Conservation (phyloP, 2,888 invertebrate genomes). For the Xestia sexstrigata region DNA sequence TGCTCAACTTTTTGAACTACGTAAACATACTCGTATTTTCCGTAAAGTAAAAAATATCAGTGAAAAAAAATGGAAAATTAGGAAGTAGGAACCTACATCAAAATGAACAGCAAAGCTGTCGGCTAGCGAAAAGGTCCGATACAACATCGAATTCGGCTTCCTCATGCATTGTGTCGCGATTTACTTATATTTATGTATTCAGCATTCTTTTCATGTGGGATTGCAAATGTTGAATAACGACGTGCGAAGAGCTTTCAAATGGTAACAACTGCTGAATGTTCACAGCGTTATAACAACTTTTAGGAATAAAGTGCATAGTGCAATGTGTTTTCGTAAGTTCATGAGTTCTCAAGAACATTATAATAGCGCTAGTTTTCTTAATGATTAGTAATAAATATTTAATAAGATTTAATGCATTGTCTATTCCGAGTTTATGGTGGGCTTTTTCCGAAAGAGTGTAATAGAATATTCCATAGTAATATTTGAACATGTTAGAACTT, state of each 20-base stretch:
- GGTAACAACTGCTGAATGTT: slow-evolving; percentile 20
- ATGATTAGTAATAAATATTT: not conserved
- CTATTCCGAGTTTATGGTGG: not conserved
- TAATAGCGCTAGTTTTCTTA: not conserved
- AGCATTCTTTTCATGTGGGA: slow-evolving; percentile 23
- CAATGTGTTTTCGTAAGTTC: slow-evolving; percentile 6
- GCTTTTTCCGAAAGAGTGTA: not conserved
- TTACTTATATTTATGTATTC: slow-evolving; percentile 44
- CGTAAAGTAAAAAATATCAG: not conserved
- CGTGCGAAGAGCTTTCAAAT: slow-evolving; percentile 5
- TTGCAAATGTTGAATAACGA: slow-evolving; percentile 35
- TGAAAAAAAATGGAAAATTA: not conserved
- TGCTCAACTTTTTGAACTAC: not conserved
- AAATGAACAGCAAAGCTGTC: slow-evolving; percentile 26
- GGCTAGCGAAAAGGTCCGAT: slow-evolving; percentile 11
- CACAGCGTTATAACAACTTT: slow-evolving; percentile 1
- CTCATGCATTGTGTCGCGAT: slow-evolving; percentile 31
- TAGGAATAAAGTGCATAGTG: not conserved
- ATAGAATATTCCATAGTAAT: not conserved
- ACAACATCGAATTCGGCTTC: slow-evolving; percentile 16
- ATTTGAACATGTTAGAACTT: no score
- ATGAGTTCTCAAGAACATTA: not conserved
- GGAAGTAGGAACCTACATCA: slow-evolving; percentile 16
- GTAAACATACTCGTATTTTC: not conserved
- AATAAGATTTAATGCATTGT: not conserved